These are phyloP conservation scores for Oenanthe melanoleuca DNA, from an alignment of 2,113 vertebrate genomes.

Conservation along the genomic window DNA sequence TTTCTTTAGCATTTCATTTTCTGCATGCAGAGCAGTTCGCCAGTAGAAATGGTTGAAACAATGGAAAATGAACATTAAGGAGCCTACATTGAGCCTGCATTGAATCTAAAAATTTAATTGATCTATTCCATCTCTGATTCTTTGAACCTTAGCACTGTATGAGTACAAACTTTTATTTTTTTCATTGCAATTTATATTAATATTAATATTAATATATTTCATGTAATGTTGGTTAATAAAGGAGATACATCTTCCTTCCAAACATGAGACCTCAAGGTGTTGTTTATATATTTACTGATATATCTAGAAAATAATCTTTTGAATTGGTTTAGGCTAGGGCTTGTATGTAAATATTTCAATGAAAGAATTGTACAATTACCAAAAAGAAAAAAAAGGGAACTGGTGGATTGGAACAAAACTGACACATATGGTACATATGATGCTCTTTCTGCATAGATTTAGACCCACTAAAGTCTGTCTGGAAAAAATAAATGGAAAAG, in stretches of 20 bases:
- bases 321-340: background rate
- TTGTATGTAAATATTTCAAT: background rate
- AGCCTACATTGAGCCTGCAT: background rate
- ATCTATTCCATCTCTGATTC: background rate
- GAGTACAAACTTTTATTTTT: background rate
- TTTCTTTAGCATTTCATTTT: background rate
- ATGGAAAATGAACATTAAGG: background rate
- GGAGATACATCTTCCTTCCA: background rate
- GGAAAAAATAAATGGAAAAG: background rate
- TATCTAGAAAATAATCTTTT: background rate
- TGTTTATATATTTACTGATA: background rate
- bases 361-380: background rate
- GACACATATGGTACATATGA: background rate
- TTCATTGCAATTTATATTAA: background rate
- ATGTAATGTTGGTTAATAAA: conserved; percentile 2
- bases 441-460: background rate
- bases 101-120: background rate
- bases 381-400: background rate
- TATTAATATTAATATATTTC: conserved; percentile 30
- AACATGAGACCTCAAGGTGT: background rate
- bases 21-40: background rate
- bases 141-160: background rate
- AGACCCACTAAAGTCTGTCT: background rate
- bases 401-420: background rate
- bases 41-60: background rate